These are phyloP conservation scores for Neoarius graeffei DNA, from an alignment of 2,113 vertebrate genomes.

Conservation along the genomic window DNA sequence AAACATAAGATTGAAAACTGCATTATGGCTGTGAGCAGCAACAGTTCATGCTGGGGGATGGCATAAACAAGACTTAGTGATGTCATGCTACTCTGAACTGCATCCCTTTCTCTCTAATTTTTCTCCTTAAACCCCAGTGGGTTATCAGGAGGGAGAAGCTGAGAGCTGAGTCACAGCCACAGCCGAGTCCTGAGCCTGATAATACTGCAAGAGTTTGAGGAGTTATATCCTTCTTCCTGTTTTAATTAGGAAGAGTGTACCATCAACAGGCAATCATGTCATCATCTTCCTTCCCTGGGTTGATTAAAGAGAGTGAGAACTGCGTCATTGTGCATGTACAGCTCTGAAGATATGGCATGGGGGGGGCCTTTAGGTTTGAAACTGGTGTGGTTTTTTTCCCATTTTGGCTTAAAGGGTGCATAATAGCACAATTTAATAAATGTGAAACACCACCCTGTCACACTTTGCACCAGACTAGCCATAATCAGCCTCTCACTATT, in stretches of 20 bases:
- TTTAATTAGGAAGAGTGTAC: slow-evolving; percentile 64
- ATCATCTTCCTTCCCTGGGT: slow-evolving; percentile 59
- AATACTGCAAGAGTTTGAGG: slow-evolving; percentile 58
- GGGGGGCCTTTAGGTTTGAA: slow-evolving; percentile 6
- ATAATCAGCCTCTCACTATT: slow-evolving; percentile 51
- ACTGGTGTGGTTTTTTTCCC: slow-evolving; percentile 3
- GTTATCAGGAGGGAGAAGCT: slow-evolving; percentile 28
- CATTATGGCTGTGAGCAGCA: slow-evolving; percentile 54
- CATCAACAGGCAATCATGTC: slow-evolving; percentile 58
- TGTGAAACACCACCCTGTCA: slow-evolving; percentile 41
- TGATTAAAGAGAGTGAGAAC: slow-evolving; percentile 53
- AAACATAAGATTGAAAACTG: slow-evolving; percentile 21
- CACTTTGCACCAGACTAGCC: slow-evolving; percentile 55
- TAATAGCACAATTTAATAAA: slow-evolving; percentile 55
- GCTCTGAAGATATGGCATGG: slow-evolving; percentile 29
- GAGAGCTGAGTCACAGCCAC: slow-evolving; percentile 34
- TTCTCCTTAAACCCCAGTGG: background rate
- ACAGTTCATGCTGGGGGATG: slow-evolving; percentile 42
- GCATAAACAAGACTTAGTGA: slow-evolving; percentile 23
- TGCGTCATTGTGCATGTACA: slow-evolving; percentile 33
- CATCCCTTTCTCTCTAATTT: slow-evolving; percentile 9
- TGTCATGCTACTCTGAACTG: background rate
- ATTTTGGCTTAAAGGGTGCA: slow-evolving; percentile 36
- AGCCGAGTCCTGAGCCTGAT: slow-evolving; percentile 30
- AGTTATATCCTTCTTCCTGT: slow-evolving; percentile 67